Percentiles rank a stretch among this genome's conserved stretches.
Evolutionary conservation across 2,797 vertebrate genomes (phyloP).

Genomic region (Heliangelus exortis): DNA sequence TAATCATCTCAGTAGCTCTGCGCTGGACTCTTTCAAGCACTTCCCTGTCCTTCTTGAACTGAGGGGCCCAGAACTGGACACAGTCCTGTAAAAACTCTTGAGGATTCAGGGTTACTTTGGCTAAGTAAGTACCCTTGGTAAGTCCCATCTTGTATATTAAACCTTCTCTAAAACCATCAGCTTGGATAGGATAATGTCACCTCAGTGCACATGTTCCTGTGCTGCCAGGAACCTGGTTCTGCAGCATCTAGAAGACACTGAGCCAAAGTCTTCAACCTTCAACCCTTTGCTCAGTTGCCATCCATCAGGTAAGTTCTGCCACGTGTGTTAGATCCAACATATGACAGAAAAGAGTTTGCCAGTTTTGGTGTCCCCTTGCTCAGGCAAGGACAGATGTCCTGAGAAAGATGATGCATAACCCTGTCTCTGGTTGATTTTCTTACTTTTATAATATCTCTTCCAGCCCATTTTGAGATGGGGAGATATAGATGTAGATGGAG

Average conservation of each 20-base stretch:
- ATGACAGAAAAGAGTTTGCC: background rate
- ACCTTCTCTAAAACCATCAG: background rate
- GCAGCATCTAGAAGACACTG: background rate
- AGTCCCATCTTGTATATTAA: background rate
- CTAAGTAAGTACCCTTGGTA: background rate
- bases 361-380: background rate
- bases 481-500: background rate
- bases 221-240: background rate
- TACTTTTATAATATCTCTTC: background rate
- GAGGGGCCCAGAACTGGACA: too few relatives aligned
- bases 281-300: background rate
- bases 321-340: background rate
- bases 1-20: too few relatives aligned
- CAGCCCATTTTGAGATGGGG: background rate
- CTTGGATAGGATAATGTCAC: background rate
- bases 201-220: background rate
- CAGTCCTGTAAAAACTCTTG: background rate
- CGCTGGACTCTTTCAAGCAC: too few relatives aligned
- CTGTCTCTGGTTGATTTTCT: background rate
- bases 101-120: background rate
- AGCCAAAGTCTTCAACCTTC: background rate
- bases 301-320: background rate
- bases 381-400: background rate
- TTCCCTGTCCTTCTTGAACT: too few relatives aligned
- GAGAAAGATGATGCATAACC: background rate